phyloP scores from a whole-genome alignment of 1,140 invertebrate species.

The Sarcophaga bullata region DNA sequence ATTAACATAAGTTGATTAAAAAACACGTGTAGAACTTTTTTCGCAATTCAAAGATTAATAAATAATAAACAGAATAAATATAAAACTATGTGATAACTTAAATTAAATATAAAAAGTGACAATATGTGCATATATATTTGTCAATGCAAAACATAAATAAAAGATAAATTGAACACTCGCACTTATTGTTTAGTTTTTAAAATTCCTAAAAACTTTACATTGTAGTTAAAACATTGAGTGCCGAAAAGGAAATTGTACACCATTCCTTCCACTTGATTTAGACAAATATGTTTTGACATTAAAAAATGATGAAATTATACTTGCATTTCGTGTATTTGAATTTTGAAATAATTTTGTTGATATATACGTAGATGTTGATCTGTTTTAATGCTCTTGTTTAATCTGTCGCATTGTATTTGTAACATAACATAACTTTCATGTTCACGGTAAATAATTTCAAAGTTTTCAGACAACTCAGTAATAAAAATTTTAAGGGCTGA shows the following conservation, averaged over 20 bases:
- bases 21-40: too few relatives aligned
- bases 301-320: background rate
- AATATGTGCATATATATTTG: too few relatives aligned
- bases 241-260: constrained; percentile 46
- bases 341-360: constrained; percentile 6
- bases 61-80: too few relatives aligned
- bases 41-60: too few relatives aligned
- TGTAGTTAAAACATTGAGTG: too few relatives aligned
- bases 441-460: background rate
- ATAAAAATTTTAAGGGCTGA: background rate
- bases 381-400: constrained; percentile 1
- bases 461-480: background rate
- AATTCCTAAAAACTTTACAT: too few relatives aligned
- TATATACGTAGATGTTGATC: background rate
- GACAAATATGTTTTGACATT: background rate
- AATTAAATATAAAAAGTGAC: too few relatives aligned
- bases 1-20: too few relatives aligned
- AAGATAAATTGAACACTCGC: too few relatives aligned
- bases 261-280: background rate
- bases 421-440: background rate
- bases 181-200: too few relatives aligned
- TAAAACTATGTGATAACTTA: too few relatives aligned
- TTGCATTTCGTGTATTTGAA: background rate
- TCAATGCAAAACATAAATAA: too few relatives aligned
- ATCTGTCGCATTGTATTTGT: background rate